phyloP scores from a whole-genome alignment of 2,888 invertebrate species.

The Nudaria mundana region DNA sequence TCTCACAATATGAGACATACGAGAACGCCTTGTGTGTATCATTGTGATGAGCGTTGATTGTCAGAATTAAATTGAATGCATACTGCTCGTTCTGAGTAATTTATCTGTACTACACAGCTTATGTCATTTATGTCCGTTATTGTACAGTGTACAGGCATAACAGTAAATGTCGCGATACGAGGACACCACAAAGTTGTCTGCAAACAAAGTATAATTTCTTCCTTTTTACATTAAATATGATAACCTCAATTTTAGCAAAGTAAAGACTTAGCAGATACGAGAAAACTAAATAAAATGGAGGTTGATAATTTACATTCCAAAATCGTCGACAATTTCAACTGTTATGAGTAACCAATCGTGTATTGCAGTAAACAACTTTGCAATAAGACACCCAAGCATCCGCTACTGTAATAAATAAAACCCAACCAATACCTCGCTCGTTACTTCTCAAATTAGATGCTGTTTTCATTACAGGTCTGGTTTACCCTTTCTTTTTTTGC shows the following conservation, averaged over 20 bases:
- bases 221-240: too few relatives aligned
- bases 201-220: too few relatives aligned
- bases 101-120: conserved; percentile 31
- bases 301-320: not conserved
- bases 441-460: not conserved
- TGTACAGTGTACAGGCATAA: conserved; percentile 20
- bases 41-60: conserved; percentile 49
- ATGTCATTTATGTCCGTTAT: conserved; percentile 21
- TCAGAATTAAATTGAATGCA: conserved; percentile 59
- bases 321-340: not conserved
- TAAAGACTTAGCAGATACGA: too few relatives aligned
- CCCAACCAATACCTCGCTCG: not conserved
- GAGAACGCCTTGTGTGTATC: too few relatives aligned
- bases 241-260: too few relatives aligned
- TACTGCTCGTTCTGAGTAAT: conserved; percentile 52
- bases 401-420: conserved; percentile 3
- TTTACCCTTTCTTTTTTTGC: too few relatives aligned
- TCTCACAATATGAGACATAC: conserved; percentile 12
- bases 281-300: too few relatives aligned
- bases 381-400: conserved; percentile 28
- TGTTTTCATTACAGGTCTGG: too few relatives aligned
- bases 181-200: not conserved
- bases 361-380: conserved; percentile 23
- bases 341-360: conserved; percentile 19
- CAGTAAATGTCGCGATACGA: conserved; percentile 9